Conservation (phyloP, 2,113 vertebrate species). For the Eolophus roseicapilla region DNA sequence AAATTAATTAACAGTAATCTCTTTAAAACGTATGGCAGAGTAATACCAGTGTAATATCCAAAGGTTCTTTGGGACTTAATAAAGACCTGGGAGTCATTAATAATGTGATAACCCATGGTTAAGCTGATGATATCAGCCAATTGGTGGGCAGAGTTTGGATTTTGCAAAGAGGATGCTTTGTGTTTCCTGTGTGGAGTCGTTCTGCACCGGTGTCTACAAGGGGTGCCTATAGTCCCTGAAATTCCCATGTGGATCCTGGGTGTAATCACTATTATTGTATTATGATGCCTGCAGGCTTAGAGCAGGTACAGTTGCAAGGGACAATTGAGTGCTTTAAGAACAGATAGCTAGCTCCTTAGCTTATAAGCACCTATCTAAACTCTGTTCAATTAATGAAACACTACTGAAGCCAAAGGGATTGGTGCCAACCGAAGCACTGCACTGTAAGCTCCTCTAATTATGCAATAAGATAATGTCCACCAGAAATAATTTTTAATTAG, state of each 20-base stretch:
- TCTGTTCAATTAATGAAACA: conserved; percentile 34
- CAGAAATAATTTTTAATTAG: conserved; percentile 56
- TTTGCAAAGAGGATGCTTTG: not conserved
- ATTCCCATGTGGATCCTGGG: not conserved
- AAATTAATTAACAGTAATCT: conserved; percentile 68
- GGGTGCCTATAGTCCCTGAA: accelerated
- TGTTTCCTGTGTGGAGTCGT: not conserved
- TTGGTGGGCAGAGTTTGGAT: not conserved
- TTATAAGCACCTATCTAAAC: not conserved
- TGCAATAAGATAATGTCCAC: conserved; percentile 21
- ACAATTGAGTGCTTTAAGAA: not conserved
- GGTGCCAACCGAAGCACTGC: not conserved
- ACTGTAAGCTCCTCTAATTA: conserved; percentile 31
- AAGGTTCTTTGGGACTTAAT: conserved; percentile 11
- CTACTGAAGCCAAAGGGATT: not conserved
- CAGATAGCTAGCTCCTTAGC: not conserved
- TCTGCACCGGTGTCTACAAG: not conserved
- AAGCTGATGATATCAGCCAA: not conserved
- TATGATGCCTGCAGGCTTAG: not conserved
- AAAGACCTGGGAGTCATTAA: conserved; percentile 36
- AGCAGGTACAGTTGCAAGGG: not conserved
- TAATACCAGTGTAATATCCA: not conserved
- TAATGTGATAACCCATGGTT: not conserved
- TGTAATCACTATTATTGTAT: not conserved
- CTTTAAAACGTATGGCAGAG: conserved; percentile 42